Percentiles rank a stretch among this genome's conserved stretches.
Evolutionary conservation across 2,888 invertebrate species (phyloP).

Genomic region (Heteropelma amictum): DNA sequence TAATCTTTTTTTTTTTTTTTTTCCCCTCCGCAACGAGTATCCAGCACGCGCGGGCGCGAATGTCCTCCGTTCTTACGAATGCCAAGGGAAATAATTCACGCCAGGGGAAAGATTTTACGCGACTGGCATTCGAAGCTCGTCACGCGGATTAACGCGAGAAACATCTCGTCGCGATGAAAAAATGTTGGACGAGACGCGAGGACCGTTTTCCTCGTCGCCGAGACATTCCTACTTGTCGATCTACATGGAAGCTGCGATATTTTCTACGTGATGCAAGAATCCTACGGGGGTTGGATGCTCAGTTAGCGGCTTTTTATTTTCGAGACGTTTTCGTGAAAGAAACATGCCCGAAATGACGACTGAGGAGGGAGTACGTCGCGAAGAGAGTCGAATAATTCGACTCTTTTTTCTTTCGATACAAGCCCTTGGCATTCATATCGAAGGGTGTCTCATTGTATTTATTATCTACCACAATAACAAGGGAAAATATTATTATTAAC

Average conservation of each 20-base stretch:
- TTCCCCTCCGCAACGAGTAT: not conserved
- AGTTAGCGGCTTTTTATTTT: too few species aligned
- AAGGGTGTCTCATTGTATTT: too few species aligned
- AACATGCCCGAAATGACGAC: too few species aligned
- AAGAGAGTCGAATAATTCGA: too few species aligned
- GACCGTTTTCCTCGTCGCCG: not conserved
- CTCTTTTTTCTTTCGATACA: too few species aligned
- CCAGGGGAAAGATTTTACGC: conserved; percentile 60
- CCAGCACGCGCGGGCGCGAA: not conserved
- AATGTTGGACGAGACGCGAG: conserved; percentile 23
- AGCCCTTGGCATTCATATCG: too few species aligned
- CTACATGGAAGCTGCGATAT: conserved; percentile 17
- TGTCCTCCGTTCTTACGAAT: not conserved
- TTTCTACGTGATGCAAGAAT: conserved; percentile 11
- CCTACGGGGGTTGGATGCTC: not conserved
- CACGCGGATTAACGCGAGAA: conserved; percentile 58
- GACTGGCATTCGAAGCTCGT: conserved; percentile 62
- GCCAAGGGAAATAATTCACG: conserved; percentile 63
- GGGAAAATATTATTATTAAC: too few species aligned
- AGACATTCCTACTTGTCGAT: conserved; percentile 4
- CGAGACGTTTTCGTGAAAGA: too few species aligned
- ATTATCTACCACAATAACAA: too few species aligned
- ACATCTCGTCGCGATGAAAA: conserved; percentile 35
- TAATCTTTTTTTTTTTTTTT: not conserved
- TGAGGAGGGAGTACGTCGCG: too few species aligned